These are phyloP conservation scores for Xerus rutilus DNA, from an alignment of 2,797 vertebrate species.

Conservation along the genomic window DNA sequence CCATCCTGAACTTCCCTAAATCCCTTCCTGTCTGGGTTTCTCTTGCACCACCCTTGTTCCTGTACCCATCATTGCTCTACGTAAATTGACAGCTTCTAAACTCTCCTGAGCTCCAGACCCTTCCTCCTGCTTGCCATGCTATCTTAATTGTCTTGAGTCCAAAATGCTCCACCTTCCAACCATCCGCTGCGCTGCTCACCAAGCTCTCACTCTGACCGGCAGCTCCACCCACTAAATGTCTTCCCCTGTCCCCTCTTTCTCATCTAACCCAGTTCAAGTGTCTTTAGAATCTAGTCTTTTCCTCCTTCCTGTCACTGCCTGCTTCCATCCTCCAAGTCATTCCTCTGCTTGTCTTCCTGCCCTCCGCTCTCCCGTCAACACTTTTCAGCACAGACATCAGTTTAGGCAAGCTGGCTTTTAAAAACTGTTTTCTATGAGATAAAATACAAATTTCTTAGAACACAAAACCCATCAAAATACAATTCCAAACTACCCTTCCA, in stretches of 20 bases:
- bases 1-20: conserved; percentile 33
- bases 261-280: background rate
- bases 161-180: background rate
- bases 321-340: background rate
- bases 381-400: background rate
- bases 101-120: background rate
- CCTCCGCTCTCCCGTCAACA: background rate
- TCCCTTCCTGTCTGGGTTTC: conserved; percentile 1
- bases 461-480: conserved; percentile 21
- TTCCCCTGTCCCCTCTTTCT: background rate
- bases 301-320: background rate
- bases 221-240: background rate
- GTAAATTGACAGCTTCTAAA: background rate
- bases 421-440: background rate
- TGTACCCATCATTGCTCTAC: background rate
- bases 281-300: background rate
- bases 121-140: background rate
- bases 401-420: background rate
- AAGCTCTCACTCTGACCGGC: background rate
- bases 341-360: background rate
- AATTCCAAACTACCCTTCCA: background rate
- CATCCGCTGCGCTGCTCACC: no score
- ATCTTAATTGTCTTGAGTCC: background rate
- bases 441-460: conserved; percentile 36
- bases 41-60: conserved; percentile 15